Percentiles rank a stretch among this genome's conserved stretches.
These are phyloP conservation scores for Patella ulyssiponensis DNA, from an alignment of 2,888 invertebrate genomes.

Conservation along the genomic window DNA sequence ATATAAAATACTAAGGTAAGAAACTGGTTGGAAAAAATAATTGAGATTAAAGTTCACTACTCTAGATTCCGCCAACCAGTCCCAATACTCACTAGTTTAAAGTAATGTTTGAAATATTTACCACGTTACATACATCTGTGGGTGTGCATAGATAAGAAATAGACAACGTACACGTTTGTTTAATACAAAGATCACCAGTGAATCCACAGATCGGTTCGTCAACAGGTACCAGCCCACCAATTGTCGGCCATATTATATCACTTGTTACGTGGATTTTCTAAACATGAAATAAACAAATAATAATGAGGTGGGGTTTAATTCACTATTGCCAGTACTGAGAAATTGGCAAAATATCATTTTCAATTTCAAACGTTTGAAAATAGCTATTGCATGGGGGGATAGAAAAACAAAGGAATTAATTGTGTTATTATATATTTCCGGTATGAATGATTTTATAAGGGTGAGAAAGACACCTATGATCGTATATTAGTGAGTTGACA, in stretches of 20 bases:
- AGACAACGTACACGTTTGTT: constrained; percentile 10
- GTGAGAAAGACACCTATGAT: too few species aligned
- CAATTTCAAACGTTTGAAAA: too few species aligned
- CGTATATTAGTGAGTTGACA: too few species aligned
- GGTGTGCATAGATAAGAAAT: not conserved
- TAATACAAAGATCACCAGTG: constrained; percentile 46
- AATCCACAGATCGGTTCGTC: constrained; percentile 61
- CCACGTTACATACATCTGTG: not conserved
- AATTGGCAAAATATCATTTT: too few species aligned
- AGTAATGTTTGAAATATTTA: not conserved
- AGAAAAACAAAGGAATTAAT: too few species aligned
- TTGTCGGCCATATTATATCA: constrained; percentile 42
- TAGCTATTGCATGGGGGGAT: too few species aligned
- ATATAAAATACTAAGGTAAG: too few species aligned
- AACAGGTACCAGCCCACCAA: constrained; percentile 44
- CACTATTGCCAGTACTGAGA: too few species aligned
- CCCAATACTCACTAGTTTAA: not conserved
- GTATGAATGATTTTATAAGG: too few species aligned
- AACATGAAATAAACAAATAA: constrained; percentile 5
- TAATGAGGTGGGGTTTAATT: not conserved
- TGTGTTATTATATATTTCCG: too few species aligned
- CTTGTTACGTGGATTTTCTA: constrained; percentile 40
- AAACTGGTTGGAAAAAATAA: too few species aligned
- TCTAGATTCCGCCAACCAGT: too few species aligned
- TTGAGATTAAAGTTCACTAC: not conserved